Evolutionary conservation across 2,797 vertebrate species (phyloP), one percentile per base, ranked within the genome.

Genomic region (Sorex maritimensis): DNA sequence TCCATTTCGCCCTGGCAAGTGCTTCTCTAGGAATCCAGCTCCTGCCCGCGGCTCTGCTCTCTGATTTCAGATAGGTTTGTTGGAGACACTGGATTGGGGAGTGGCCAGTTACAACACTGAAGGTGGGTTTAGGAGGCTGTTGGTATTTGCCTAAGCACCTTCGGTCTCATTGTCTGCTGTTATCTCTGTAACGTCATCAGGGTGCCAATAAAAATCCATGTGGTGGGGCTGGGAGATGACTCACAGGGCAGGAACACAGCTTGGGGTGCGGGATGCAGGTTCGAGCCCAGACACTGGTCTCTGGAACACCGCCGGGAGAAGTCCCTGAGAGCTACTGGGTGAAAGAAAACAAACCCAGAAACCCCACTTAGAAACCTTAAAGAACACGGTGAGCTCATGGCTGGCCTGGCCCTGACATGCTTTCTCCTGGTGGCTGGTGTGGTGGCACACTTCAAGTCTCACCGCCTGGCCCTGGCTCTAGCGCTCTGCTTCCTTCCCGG

Each of bases 21-120:
- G 21, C 58, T 63, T 75, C 81, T 85, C 82, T 77, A 86, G 17
- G 88, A 93, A 91, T 71, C 19, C n/a, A 71, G 7, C 30, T 83
- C 63, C 49, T 88, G 34, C 44, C 68, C 82, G 61, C 65, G n/a
- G 65, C 17, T 14, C 41, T 30, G 28, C 23, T 77, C 19, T 12
- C 23, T 65, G 63, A 38, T 86, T 83, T 88, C 41, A 38, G 65
- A n/a, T 46, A 2, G 41, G 69, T 7, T 52, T 61, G 41, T 8
- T 72, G 30, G 65, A 17, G 49, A 71, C 26, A 55, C 21, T 84
- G 49, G 23, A 12, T 58, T 58, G 24, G 72, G 44, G 10, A 49
- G 28, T 63, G 52, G 30, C 44, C 44, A 10, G 0, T 67, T 21
- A 19, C 17, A 30, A 38, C 19, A 30, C 2, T 3, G 34, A 24